Evolutionary conservation across 2,888 invertebrate species (phyloP).

Genomic region (Seira musarum): DNA sequence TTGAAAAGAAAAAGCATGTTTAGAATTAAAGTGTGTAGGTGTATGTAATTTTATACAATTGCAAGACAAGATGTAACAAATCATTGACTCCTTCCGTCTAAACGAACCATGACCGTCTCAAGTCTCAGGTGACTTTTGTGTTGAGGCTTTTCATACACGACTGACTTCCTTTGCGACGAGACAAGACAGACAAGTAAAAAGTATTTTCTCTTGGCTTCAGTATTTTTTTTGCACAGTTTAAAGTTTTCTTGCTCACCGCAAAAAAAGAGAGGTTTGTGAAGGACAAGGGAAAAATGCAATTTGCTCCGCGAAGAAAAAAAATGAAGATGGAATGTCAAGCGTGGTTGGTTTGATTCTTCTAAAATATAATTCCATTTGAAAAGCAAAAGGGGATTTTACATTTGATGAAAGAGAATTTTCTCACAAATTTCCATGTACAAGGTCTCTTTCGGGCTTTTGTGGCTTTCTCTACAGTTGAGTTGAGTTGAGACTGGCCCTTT

Average conservation of each 20-base stretch:
- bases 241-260: not conserved
- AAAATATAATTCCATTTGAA: too few relatives aligned
- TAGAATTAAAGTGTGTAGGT: too few relatives aligned
- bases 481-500: conserved; percentile 26
- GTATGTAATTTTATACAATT: too few relatives aligned
- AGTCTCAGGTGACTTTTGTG: not conserved
- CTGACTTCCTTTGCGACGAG: not conserved
- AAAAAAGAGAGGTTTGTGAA: not conserved
- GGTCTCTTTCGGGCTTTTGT: conserved; percentile 59
- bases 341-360: not conserved
- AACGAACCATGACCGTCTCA: not conserved
- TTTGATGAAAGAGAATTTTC: conserved; percentile 14
- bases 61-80: not conserved
- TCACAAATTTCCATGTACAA: conserved; percentile 48
- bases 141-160: not conserved
- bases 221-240: not conserved
- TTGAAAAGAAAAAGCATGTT: too few relatives aligned
- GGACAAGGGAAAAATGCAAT: not conserved
- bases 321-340: not conserved
- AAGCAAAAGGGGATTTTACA: conserved; percentile 28
- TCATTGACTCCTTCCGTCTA: not conserved
- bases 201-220: not conserved
- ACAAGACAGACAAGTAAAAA: not conserved
- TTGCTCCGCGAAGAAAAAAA: not conserved
- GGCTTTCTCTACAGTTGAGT: conserved; percentile 59